Conservation (phyloP, 1,140 invertebrate species). For the Amphibalanus amphitrite region DNA sequence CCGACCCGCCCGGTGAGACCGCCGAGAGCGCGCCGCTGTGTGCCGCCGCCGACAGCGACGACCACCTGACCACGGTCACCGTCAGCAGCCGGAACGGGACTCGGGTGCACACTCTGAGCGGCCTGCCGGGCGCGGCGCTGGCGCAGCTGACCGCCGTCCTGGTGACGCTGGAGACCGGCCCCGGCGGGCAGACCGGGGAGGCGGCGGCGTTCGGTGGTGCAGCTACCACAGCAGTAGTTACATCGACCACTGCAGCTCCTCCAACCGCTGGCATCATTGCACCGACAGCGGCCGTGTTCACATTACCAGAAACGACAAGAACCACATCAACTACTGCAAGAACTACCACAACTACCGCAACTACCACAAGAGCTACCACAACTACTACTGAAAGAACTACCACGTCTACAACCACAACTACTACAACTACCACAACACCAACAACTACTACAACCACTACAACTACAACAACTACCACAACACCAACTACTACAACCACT, state of each 20-base stretch:
- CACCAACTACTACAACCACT: background rate
- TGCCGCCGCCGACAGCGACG: background rate
- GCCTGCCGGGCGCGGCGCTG: background rate
- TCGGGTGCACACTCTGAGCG: background rate
- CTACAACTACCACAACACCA: background rate
- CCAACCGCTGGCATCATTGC: background rate
- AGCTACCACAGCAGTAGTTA: background rate
- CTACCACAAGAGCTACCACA: background rate
- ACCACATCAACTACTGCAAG: background rate
- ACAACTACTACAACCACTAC: background rate
- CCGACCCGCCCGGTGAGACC: too few relatives aligned
- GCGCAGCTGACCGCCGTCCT: background rate
- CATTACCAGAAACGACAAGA: background rate
- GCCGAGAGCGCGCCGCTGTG: background rate
- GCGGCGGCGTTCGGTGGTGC: too few relatives aligned
- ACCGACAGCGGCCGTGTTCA: background rate
- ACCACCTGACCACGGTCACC: background rate
- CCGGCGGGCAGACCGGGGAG: too few relatives aligned
- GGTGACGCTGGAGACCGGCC: background rate
- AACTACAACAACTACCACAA: background rate
- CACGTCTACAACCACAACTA: background rate
- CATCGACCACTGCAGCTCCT: background rate
- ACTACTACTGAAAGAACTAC: background rate
- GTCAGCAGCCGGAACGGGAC: background rate
- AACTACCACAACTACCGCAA: background rate